Evolutionary conservation across 92 coral and sea anemone species (phyloP), one percentile per base, ranked within the genome.

Genomic region (Zoanthus sansibaricus): DNA sequence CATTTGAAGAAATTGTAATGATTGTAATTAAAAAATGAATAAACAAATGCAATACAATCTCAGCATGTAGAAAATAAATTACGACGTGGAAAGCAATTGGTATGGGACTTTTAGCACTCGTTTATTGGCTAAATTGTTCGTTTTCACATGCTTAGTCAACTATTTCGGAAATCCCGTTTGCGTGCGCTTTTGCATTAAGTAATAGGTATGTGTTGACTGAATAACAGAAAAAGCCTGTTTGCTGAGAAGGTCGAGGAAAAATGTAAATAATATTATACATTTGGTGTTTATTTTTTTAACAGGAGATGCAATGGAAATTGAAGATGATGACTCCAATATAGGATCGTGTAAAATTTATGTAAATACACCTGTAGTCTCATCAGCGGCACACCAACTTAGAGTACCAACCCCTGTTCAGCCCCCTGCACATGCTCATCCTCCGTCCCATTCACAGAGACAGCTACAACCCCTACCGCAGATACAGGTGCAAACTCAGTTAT

Each of bases 291-390:
- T 31, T 25, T 4, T 54, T 20, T 20, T 55, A 13, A 47, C 59
- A 66, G 85, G 75, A 46, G 75, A 80, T 80, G 85, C 85, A 80
- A 80, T 80, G 85, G 85, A 80, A 17, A 80, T 80, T 0, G 85
- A 80, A 67, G 85, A 80, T 9, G 85, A 80, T 25, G 85, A 80
- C 11, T 9, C 62, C 20, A 80, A 80, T 47, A 46, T 62, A 11
- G 85, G 75, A 66, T 66, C 85, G 45, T 72, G 75, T 12, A 80
- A 80, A 46, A 80, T 80, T n/a, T 80, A 66, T 64, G 85, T 80
- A 67, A 80, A 80, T 80, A 80, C 75, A 13, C 85, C 18, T 69
- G 47, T 68, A 79, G 84, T 69, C 72, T n/a, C 84, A 61, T 18
- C 84, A 79, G 84, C 71, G 72, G 72, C 84, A 61, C 72, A 9